Conservation (phyloP, 2,888 invertebrate genomes). For the Hipparchia sbordonii region DNA sequence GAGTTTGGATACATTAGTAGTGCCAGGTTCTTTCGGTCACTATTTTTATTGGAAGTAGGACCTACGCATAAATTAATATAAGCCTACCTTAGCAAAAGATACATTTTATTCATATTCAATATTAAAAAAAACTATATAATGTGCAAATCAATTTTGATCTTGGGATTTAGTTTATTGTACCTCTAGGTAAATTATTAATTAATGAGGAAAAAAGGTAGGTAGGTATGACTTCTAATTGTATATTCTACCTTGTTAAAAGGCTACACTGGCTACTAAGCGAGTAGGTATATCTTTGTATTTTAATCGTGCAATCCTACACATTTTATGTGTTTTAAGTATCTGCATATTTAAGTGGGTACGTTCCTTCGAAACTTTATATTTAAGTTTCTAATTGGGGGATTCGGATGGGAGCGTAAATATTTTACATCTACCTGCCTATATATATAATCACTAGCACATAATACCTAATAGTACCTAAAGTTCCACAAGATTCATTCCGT, state of each 20-base stretch:
- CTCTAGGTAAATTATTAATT: neutral
- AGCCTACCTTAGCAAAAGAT: no score
- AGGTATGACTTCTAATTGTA: neutral
- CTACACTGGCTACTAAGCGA: neutral
- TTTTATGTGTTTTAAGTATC: neutral
- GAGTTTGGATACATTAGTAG: no score
- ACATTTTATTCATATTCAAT: conserved; percentile 18
- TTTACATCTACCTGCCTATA: neutral
- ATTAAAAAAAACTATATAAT: neutral
- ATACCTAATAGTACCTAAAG: no score
- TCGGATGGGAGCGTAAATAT: neutral
- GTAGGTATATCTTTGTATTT: neutral
- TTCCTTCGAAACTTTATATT: neutral
- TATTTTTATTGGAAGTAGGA: no score
- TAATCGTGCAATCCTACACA: neutral
- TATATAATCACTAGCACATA: no score
- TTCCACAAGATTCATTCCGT: no score
- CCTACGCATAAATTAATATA: no score
- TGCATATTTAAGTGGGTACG: neutral
- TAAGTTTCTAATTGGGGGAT: no score
- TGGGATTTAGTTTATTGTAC: conserved; percentile 31
- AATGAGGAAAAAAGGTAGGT: neutral
- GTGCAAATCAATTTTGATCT: conserved; percentile 16
- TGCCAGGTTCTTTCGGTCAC: no score
- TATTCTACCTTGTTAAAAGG: neutral